Base-by-base conservation (phyloP, 2,888 invertebrate genomes). In the Neuroscelio doddi region DNA sequence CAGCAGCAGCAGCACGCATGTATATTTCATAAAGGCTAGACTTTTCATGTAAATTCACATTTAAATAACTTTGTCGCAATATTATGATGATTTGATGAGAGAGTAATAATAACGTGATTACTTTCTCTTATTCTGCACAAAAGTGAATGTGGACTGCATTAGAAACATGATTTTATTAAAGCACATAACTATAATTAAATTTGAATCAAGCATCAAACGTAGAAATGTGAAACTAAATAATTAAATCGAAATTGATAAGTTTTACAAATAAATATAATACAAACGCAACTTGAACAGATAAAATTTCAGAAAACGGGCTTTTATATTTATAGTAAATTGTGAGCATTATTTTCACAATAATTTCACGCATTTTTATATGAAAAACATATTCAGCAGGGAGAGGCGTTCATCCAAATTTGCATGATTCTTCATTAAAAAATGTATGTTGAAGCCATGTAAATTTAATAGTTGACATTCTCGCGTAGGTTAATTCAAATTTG, bases 111-210 rank as follows among this genome's bases (percentile, higher is more conserved):
- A 34, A 17, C 15, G 32, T 41, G 30, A 14, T 34, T 9, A 38
- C 56, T 63, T 63, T 63, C 63, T 63, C 63, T 34, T 27, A 46
- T 50, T 63, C 21, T 39, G 26, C 47, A 51, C 30, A 63, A 63
- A 63, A 63, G 52, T 47, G 52, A 63, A 57, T 26, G 57, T 38
- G 36, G 42, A 14, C 30, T 10, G 38, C 52, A 30, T 47, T 36
- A 15, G 29, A 42, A 46, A 24, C 44, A 46, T 49, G 38, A 57
- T 42, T 59, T 27, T 14, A 12, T n/a, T 1, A 45, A 29, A 29
- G 49, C 49, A 46, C 38, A 29, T 55, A 57, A 55, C 46, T 57
- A 49, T 51, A 63, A 51, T 57, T 42, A 47, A 52, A 52, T 45
- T 50, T 55, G 51, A 55, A 63, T 63, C 55, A 34, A 42, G 45